phyloP scores from a whole-genome alignment of 2,888 invertebrate genomes.

The Tinea semifulvella region DNA sequence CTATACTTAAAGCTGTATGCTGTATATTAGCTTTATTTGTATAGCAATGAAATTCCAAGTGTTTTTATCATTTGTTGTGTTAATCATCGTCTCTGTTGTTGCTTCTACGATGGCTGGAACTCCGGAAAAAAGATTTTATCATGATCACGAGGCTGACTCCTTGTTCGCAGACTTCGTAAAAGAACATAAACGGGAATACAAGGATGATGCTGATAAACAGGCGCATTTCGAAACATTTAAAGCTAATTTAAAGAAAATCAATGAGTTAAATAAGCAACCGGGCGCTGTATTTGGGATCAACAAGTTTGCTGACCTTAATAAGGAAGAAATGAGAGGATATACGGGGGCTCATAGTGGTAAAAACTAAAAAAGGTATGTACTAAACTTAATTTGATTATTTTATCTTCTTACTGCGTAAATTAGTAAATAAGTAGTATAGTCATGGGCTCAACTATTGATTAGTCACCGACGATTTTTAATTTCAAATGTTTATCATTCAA shows the following conservation, averaged over 20 bases:
- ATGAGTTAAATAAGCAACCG: slow-evolving; percentile 1
- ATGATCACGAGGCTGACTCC: neutral
- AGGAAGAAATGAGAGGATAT: slow-evolving; percentile 16
- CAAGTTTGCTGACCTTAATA: slow-evolving; percentile 20
- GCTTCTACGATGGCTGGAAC: slow-evolving; percentile 3
- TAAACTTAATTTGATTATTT: too few relatives aligned
- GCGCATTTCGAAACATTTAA: slow-evolving; percentile 9
- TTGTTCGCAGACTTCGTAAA: slow-evolving; percentile 5
- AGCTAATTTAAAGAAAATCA: slow-evolving; percentile 8
- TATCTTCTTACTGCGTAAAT: too few relatives aligned
- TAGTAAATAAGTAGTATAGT: too few relatives aligned
- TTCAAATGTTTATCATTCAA: too few relatives aligned
- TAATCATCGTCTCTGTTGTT: neutral
- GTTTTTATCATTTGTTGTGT: neutral
- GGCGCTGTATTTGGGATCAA: slow-evolving; percentile 14
- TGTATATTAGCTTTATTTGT: too few relatives aligned
- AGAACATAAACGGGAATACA: slow-evolving; percentile 6
- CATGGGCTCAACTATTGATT: too few relatives aligned
- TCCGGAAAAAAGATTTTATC: neutral
- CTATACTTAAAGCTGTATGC: too few relatives aligned
- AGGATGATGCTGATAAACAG: slow-evolving; percentile 1
- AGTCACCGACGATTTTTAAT: too few relatives aligned
- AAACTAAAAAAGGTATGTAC: neutral
- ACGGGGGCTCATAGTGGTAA: neutral
- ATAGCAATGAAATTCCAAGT: slow-evolving; percentile 9